Percentiles rank a stretch among this genome's conserved stretches.
phyloP scores from a whole-genome alignment of 2,888 invertebrate genomes.

The Megaustenia siamemsis region DNA sequence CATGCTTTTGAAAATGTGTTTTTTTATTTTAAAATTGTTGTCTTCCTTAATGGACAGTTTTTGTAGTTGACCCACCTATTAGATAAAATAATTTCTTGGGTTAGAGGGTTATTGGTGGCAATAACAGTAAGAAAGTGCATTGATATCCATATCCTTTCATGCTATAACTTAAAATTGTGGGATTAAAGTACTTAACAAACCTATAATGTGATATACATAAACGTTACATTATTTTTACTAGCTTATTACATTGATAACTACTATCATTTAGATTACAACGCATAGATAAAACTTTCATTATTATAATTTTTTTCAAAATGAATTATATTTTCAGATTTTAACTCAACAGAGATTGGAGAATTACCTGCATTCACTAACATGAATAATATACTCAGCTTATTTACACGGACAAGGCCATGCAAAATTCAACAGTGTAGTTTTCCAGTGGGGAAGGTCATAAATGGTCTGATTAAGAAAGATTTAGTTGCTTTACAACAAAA shows the following conservation, averaged over 20 bases:
- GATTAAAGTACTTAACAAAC: too few relatives aligned
- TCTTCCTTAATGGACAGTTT: too few relatives aligned
- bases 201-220: too few relatives aligned
- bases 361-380: not conserved
- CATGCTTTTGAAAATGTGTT: too few relatives aligned
- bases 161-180: too few relatives aligned
- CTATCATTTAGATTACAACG: not conserved
- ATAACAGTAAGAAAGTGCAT: too few relatives aligned
- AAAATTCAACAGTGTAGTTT: not conserved
- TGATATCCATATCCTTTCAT: too few relatives aligned
- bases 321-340: not conserved
- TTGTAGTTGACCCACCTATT: too few relatives aligned
- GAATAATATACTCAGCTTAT: not conserved
- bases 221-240: not conserved
- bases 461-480: not conserved
- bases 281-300: not conserved
- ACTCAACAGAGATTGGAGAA: constrained; percentile 4
- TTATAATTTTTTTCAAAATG: not conserved
- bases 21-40: too few relatives aligned
- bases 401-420: not conserved
- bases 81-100: too few relatives aligned
- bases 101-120: too few relatives aligned
- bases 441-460: not conserved
- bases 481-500: not conserved
- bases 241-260: not conserved